phyloP scores from a whole-genome alignment of 2,888 invertebrate species.

The Sarcophaga caerulescens region DNA sequence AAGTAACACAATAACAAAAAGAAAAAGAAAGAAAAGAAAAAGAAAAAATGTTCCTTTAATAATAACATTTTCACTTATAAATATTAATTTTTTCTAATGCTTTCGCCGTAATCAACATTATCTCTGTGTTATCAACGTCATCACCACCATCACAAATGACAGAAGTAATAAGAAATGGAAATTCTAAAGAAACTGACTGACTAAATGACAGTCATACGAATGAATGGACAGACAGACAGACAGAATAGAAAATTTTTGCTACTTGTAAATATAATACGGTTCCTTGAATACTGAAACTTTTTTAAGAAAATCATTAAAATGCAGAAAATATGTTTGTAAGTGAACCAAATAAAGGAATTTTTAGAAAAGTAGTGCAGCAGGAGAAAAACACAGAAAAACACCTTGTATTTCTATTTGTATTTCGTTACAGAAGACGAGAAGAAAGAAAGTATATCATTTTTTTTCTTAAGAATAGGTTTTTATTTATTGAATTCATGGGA shows the following conservation, averaged over 20 bases:
- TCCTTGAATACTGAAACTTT: slow-evolving; percentile 39
- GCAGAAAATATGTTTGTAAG: neutral
- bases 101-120: too few relatives aligned
- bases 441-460: slow-evolving; percentile 4
- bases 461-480: neutral
- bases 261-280: neutral
- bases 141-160: slow-evolving; percentile 50
- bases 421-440: neutral
- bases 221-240: neutral
- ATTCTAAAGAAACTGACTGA: slow-evolving; percentile 40
- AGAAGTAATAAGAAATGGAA: slow-evolving; percentile 53
- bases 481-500: neutral
- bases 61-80: slow-evolving; percentile 63
- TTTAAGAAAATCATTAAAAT: slow-evolving; percentile 31
- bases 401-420: neutral
- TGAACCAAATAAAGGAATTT: neutral
- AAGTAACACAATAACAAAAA: too few relatives aligned
- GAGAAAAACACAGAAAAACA: neutral
- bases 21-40: neutral
- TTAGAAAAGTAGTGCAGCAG: slow-evolving; percentile 8
- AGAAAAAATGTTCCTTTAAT: slow-evolving; percentile 1
- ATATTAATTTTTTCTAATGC: slow-evolving; percentile 59
- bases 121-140: neutral
- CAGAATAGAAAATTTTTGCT: neutral
- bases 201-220: slow-evolving; percentile 13